A percentile compares a stretch with the other conserved stretches of the same genome.
phyloP scores from a whole-genome alignment of 2,888 invertebrate species.

The Cerastoderma edule region DNA sequence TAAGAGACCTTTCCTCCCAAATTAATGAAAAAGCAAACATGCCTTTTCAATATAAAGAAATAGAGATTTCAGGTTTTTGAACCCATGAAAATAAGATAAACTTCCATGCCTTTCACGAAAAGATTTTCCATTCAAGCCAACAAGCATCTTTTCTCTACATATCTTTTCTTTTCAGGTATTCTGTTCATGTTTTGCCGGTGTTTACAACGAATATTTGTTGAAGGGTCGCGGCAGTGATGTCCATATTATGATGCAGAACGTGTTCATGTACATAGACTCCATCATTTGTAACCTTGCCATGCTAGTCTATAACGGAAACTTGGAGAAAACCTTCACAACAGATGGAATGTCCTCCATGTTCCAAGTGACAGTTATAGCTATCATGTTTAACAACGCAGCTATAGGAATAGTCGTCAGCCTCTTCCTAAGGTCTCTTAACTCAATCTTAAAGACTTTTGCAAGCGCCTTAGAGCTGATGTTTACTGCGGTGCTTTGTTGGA shows the following conservation, averaged over 20 bases:
- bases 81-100: too few relatives aligned
- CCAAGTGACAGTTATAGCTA: constrained; percentile 88
- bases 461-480: constrained; percentile 95
- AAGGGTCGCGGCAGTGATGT: constrained; percentile 93
- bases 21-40: too few relatives aligned
- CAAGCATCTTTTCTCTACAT: background rate
- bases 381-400: constrained; percentile 94
- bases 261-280: constrained; percentile 97
- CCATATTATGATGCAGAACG: constrained; percentile 96
- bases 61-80: too few relatives aligned
- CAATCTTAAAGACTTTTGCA: constrained; percentile 97
- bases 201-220: constrained; percentile 96
- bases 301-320: constrained; percentile 88
- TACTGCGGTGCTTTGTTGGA: constrained; percentile 94
- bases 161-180: constrained; percentile 87
- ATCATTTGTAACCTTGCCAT: constrained; percentile 94
- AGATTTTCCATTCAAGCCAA: too few relatives aligned
- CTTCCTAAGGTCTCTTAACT: constrained; percentile 95
- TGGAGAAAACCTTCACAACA: constrained; percentile 87
- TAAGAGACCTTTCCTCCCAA: too few relatives aligned
- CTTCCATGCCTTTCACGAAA: too few relatives aligned
- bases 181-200: constrained; percentile 97
- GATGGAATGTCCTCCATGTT: constrained; percentile 81
- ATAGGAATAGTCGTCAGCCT: constrained; percentile 97
- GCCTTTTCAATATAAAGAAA: too few relatives aligned